Conservation (phyloP, 2,888 invertebrate species). For the Acanthosepion esculentum region DNA sequence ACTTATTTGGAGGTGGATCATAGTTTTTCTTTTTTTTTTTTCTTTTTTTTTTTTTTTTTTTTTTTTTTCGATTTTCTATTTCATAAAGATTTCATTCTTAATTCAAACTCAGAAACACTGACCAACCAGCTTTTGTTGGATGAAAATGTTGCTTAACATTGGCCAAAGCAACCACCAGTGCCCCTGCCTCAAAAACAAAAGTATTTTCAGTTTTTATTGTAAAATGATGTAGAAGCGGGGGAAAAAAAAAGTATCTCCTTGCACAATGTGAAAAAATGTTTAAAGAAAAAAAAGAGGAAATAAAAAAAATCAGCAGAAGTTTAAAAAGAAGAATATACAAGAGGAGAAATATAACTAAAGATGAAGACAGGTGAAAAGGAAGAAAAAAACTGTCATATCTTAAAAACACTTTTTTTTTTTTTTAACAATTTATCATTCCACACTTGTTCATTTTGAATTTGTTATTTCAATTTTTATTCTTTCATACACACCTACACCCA, state of each 20-base stretch:
- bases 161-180: background rate
- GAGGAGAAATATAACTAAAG: background rate
- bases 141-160: background rate
- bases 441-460: constrained; percentile 8
- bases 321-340: background rate
- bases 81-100: background rate
- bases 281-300: too few species aligned
- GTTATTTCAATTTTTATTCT: background rate
- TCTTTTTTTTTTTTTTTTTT: background rate
- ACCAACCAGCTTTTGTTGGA: background rate
- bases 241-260: background rate
- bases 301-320: background rate
- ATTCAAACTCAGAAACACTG: background rate
- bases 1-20: background rate
- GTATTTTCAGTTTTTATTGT: background rate
- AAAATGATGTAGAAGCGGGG: background rate
- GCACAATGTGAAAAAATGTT: background rate
- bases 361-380: background rate
- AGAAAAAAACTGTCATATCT: background rate
- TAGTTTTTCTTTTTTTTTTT: background rate
- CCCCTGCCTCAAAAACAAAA: background rate
- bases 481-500: background rate
- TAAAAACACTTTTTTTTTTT: background rate
- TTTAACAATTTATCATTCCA: background rate
- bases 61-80: background rate